Base-by-base conservation (phyloP, 1,140 invertebrate species). In the Eupeodes corollae region DNA sequence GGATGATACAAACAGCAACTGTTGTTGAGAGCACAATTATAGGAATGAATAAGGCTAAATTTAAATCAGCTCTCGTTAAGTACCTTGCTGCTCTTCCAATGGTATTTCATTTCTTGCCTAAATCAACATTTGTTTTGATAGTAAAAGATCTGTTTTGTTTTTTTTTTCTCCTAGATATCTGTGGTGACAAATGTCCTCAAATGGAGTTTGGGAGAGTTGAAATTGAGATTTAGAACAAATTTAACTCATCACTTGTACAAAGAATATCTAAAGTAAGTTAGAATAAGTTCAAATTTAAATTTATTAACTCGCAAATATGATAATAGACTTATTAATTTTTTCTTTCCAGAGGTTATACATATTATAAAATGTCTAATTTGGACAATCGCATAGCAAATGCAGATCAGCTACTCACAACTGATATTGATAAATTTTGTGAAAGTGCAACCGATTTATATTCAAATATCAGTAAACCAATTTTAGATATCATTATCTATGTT, bases 371-470 rank as follows among this genome's bases (percentile, higher is more conserved):
- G 81, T 87, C 82, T 49, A 96, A 96, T 73, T 73, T 97, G 56
- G 93, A 98, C 67, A 93, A 86, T 56, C 73, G 91, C 61, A 95
- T 98, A 69, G 79, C 90, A 6, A 98, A 98, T 75, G 85, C 92
- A 14, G 96, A 98, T 73, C 95, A 98, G 67, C 73, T 98, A 18
- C 71, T 99, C 35, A 97, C 94, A 6, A 91, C 88, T 12, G 96
- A 99, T 70, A 86, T 98, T 5, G 94, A 98, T 63, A 94, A 93
- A 69, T 98, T 99, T 71, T 97, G 92, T 68, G 87, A 92, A 55
- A 88, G 90, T 51, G 82, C 95, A 46, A 88, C 91, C 10, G 91
- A 98, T 61, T 72, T 98, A 2, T 99, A 99, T 71, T 94, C 91
- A 40, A 97, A 98, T 70, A 79, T 98, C n/a, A 90, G 89, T 53